A percentile compares a stretch with the other conserved stretches of the same genome.
Conservation (phyloP, 2,797 vertebrate genomes). For the Synaphobranchus kaupii region DNA sequence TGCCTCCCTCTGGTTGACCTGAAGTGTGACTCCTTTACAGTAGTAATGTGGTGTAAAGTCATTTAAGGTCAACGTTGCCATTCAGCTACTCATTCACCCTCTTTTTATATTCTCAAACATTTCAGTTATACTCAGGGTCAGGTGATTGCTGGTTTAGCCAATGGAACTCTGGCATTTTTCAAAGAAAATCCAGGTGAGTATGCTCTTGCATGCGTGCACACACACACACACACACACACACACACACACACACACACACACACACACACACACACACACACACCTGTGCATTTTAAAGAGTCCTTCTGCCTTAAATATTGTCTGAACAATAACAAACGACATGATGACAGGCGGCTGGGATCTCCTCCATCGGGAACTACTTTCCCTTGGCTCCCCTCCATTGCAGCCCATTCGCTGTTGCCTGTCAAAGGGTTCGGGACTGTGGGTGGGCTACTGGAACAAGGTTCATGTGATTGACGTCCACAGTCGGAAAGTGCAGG, state of each 20-base stretch:
- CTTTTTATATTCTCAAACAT: not conserved
- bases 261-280: too few relatives aligned
- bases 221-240: not conserved
- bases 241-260: not conserved
- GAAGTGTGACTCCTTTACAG: not conserved
- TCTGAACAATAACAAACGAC: conserved; percentile 21
- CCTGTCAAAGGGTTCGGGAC: conserved; percentile 65
- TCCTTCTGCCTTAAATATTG: not conserved
- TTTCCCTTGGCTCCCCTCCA: conserved; percentile 66
- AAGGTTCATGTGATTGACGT: conserved; percentile 70
- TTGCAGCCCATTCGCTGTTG: conserved; percentile 80
- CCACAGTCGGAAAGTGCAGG: conserved; percentile 68
- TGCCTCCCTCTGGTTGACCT: not conserved
- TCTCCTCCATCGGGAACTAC: conserved; percentile 63
- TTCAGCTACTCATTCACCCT: not conserved
- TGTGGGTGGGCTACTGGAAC: conserved; percentile 83
- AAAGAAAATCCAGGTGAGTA: conserved; percentile 66
- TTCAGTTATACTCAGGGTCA: conserved; percentile 69
- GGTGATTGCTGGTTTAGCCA: conserved; percentile 77
- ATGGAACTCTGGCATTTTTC: conserved; percentile 81
- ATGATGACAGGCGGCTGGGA: conserved; percentile 70
- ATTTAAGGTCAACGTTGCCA: not conserved
- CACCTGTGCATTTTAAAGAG: not conserved
- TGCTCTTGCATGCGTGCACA: not conserved
- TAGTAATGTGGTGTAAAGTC: not conserved